A percentile compares a stretch with the other conserved stretches of the same genome.
phyloP scores from a whole-genome alignment of 2,113 vertebrate species.

The Rhabdornis inornatus region DNA sequence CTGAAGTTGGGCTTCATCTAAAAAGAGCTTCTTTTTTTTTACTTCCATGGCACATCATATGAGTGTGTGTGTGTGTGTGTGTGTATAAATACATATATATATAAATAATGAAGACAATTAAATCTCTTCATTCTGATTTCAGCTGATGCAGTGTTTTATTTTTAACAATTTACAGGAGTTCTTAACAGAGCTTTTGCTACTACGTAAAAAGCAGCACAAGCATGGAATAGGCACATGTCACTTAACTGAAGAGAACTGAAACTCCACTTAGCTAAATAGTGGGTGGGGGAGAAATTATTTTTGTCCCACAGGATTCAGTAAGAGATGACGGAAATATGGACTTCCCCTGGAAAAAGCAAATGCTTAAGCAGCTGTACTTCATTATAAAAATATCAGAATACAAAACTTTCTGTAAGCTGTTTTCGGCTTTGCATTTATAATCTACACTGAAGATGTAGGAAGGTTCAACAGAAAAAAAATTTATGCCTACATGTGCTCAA shows the following conservation, averaged over 20 bases:
- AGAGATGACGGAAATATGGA: conserved; percentile 55
- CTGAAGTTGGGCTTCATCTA: neutral
- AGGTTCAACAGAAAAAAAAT: neutral
- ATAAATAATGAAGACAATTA: neutral
- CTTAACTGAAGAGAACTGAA: conserved; percentile 48
- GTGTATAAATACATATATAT: neutral
- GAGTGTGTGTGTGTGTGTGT: neutral
- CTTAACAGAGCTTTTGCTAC: neutral
- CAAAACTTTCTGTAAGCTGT: neutral
- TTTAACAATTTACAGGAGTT: neutral
- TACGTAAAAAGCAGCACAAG: neutral
- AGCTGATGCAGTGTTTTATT: neutral
- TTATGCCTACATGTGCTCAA: neutral
- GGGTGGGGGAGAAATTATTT: conserved; percentile 56
- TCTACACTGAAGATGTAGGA: neutral
- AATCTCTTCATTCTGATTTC: neutral
- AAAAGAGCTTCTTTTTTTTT: neutral
- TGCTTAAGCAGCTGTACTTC: conserved; percentile 17
- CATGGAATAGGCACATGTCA: neutral
- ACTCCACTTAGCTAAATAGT: conserved; percentile 41
- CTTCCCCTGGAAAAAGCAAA: conserved; percentile 62
- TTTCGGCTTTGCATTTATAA: neutral
- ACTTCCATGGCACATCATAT: neutral
- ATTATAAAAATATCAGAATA: neutral
- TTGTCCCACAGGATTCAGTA: conserved; percentile 55